Base-by-base conservation (phyloP, 2,888 invertebrate genomes). In the Entomobrya proxima region DNA sequence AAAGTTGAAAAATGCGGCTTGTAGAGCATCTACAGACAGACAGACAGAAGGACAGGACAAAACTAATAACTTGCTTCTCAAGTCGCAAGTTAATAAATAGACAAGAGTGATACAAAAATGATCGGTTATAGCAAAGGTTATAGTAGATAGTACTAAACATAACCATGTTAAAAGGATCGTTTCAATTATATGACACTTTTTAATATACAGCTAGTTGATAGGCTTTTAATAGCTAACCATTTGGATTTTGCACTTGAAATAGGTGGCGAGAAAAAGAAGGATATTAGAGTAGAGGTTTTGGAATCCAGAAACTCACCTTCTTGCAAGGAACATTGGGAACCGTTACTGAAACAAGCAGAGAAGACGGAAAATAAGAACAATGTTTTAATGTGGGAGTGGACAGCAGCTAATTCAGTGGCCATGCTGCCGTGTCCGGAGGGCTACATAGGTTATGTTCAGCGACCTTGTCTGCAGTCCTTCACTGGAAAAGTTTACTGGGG, bases 301-400 rank as follows among this genome's bases (percentile, higher is more conserved):
- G 89, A 89, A 32, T 89, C 89, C 0, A 78, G 64, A 21, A 86
- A 87, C 75, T 86, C 88, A 6, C 85, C 89, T 0, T 88, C 89
- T 0, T 89, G 89, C 52, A 83, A 89, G 13, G 47, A 55, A 7
- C 86, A 88, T 13, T 75, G 80, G 67, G 89, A 89, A 52, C 78
- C 44, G n/a, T 67, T 83, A 75, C 86, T 86, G 24, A 84, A 75
- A 76, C 86, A 55, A 64, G 74, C 24, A 79, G 79, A 40, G 32
- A 72, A 78, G n/a, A n/a, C n/a, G 30, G 78, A 61, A 11, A 75
- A 75, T 11, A 75, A 61, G 18, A n/a, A n/a, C n/a, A n/a, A n/a
- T n/a, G n/a, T n/a, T n/a, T 44, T 86, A 3, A 24, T 37, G 6
- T 84, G 82, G 78, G 84, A 78, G 64, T 87, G 86, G 87, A 80